A percentile compares a stretch with the other conserved stretches of the same genome.
phyloP scores from a whole-genome alignment of 2,888 invertebrate species.

The Tubulanus polymorphus region DNA sequence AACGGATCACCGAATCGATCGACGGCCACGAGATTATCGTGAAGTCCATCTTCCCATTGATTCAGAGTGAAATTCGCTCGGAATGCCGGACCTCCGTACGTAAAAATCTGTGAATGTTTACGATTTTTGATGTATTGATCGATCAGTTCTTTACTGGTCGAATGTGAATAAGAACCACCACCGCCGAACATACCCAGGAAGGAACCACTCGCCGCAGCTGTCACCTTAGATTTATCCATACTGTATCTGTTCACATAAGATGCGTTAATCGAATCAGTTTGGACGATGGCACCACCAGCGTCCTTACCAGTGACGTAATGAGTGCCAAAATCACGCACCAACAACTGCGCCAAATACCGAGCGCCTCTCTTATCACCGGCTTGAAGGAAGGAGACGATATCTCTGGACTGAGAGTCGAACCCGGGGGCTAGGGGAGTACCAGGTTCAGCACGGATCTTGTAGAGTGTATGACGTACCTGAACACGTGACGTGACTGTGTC shows the following conservation, averaged over 20 bases:
- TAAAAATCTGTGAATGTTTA: conserved; percentile 22
- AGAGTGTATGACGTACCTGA: conserved; percentile 14
- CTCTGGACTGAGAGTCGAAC: conserved; percentile 26
- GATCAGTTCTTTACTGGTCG: conserved; percentile 12
- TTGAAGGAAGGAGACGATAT: conserved; percentile 28
- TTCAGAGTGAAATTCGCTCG: background rate
- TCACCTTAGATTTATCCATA: conserved; percentile 16
- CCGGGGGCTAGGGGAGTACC: conserved; percentile 24
- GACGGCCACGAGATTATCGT: conserved; percentile 32
- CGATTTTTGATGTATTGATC: conserved; percentile 21
- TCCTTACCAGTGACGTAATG: conserved; percentile 32
- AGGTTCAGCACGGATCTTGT: conserved; percentile 27
- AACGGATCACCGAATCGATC: conserved; percentile 38
- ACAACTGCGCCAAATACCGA: conserved; percentile 32
- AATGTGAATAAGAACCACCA: conserved; percentile 16
- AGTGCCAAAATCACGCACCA: conserved; percentile 40
- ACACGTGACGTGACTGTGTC: conserved; percentile 8
- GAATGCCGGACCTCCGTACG: conserved; percentile 29
- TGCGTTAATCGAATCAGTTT: conserved; percentile 21
- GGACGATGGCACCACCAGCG: conserved; percentile 28
- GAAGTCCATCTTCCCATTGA: conserved; percentile 26
- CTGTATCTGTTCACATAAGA: background rate
- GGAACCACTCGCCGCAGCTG: conserved; percentile 29
- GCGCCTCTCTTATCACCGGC: conserved; percentile 27
- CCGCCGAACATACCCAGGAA: conserved; percentile 22